These are phyloP conservation scores for Clusia tigrina DNA, from an alignment of 2,888 invertebrate species.

Conservation along the genomic window DNA sequence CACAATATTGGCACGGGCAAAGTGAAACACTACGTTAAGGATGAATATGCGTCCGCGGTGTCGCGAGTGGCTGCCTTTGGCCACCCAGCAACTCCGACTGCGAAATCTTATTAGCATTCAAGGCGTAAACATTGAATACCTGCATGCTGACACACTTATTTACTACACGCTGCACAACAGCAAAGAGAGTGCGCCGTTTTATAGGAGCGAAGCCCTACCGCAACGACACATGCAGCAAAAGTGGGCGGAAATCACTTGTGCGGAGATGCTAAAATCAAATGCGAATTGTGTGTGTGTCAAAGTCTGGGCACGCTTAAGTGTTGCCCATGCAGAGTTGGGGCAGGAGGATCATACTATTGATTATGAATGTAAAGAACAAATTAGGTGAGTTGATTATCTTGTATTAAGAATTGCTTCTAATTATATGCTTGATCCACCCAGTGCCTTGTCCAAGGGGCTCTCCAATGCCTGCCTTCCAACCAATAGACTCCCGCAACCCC, in stretches of 20 bases:
- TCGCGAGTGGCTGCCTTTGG: slow-evolving; percentile 68
- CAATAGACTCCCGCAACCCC: slow-evolving; percentile 40
- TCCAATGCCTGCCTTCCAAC: slow-evolving; percentile 35
- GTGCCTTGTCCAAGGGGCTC: slow-evolving; percentile 40
- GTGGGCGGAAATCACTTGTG: slow-evolving; percentile 82
- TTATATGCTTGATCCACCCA: slow-evolving; percentile 26
- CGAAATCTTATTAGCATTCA: slow-evolving; percentile 81
- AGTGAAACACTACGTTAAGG: too few species aligned
- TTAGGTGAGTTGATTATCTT: slow-evolving; percentile 25
- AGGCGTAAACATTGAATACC: slow-evolving; percentile 68
- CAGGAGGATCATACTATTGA: slow-evolving; percentile 16
- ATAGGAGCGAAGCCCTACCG: slow-evolving; percentile 78
- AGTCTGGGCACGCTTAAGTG: slow-evolving; percentile 54
- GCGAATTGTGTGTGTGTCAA: slow-evolving; percentile 60
- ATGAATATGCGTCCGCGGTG: slow-evolving; percentile 56
- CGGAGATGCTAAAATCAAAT: slow-evolving; percentile 67
- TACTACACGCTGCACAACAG: slow-evolving; percentile 84
- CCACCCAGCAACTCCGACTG: slow-evolving; percentile 84
- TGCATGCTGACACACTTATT: slow-evolving; percentile 66
- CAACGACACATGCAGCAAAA: slow-evolving; percentile 74
- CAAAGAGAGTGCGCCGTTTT: slow-evolving; percentile 83
- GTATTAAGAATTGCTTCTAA: slow-evolving; percentile 16
- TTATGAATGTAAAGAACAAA: slow-evolving; percentile 29
- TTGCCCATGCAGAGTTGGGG: slow-evolving; percentile 25
- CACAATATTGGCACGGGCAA: background rate